Conservation (phyloP, 2,797 vertebrate genomes). For the Falco berigora region DNA sequence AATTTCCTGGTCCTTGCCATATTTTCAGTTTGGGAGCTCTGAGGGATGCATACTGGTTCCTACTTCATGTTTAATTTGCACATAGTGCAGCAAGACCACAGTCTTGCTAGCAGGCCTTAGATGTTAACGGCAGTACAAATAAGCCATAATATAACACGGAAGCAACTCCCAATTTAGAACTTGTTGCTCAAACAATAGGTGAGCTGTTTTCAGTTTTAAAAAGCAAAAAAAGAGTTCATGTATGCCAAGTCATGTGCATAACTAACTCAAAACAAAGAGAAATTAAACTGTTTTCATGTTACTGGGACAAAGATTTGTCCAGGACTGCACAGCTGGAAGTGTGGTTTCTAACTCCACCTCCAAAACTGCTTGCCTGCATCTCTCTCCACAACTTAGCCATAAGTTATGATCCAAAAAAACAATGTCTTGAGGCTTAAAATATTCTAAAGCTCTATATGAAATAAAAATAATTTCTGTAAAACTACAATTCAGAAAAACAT, state of each 20-base stretch:
- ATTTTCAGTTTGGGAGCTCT: conserved; percentile 1
- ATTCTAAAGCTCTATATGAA: neutral
- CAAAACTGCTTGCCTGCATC: neutral
- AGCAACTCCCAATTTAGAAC: neutral
- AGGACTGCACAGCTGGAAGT: neutral
- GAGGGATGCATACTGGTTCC: neutral
- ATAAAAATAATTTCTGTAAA: neutral
- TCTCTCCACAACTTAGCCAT: neutral
- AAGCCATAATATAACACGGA: neutral
- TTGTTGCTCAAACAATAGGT: neutral
- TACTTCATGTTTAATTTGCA: neutral
- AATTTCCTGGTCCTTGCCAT: neutral
- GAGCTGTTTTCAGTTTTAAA: neutral
- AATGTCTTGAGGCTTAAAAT: neutral
- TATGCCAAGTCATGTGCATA: neutral
- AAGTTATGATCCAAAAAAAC: neutral
- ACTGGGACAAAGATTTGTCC: neutral
- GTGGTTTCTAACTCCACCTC: neutral
- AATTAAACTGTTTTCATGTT: neutral
- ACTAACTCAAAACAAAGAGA: neutral
- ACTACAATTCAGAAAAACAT: neutral
- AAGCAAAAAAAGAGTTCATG: neutral
- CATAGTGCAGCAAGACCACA: neutral
- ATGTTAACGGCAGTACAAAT: neutral
- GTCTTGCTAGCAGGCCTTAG: neutral